Base-by-base conservation (phyloP, 2,888 invertebrate genomes). In the Laspeyria flexula region DNA sequence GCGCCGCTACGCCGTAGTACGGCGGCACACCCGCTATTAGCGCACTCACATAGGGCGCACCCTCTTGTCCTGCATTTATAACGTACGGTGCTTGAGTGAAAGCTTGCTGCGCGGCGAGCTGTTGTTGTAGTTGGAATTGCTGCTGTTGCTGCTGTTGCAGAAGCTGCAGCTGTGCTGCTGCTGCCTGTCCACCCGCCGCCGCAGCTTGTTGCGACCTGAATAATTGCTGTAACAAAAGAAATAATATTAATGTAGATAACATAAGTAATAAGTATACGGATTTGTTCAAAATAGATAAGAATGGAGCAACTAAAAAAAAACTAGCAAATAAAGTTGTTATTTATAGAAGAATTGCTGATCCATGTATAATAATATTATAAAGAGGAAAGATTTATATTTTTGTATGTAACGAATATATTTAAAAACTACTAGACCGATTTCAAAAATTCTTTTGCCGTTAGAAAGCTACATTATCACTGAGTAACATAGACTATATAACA, bases 1-100 rank as follows among this genome's bases (percentile, higher is more conserved):
- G 98, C 43, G 96, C 95, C 41, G 96, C 96, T 65, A 98, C 96
- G 50, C 97, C 96, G 88, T 98, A 98, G 93, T 99, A 98, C 77
- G 97, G 98, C 43, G 97, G 97, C 75, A 98, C 94, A 85, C 96
- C 94, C 86, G 95, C 95, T 79, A 97, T 95, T 79, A 97, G 93
- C 51, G 96, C 95, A 75, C 95, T 94, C 77, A 97, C 96, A 88
- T 98, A 98, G 23, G 97, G 98, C 63, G 94, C 88, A 51, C 91
- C 91, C 77, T 92, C 91, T 65, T 91, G 91, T 1, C 92, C 92
- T 43, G 97, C 95, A 88, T 97, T 97, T 75, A 97, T 96, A 75
- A 97, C 96, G 83, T 97, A 98, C 45, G 97, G 96, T 38, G 97
- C 95, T 78, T 97, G 95, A 50, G 96, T 95, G 77, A 96, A 96